These are phyloP conservation scores for Sapajus apella DNA, from an alignment of 2,113 vertebrate species.

Conservation along the genomic window DNA sequence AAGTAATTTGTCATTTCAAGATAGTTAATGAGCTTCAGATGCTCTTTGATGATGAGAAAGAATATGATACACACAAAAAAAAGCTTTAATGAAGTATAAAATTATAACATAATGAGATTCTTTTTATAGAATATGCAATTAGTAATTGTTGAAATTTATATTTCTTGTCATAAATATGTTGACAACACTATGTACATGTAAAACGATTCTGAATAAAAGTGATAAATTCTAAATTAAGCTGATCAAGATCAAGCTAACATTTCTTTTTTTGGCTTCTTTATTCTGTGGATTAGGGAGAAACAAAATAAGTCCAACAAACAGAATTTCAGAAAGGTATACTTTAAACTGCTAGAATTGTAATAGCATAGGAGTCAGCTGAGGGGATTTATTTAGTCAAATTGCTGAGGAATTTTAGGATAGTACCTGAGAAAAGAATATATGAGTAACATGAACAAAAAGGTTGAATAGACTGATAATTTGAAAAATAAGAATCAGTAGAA, in stretches of 20 bases:
- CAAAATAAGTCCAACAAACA: background rate
- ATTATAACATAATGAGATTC: slow-evolving; percentile 80
- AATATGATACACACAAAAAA: slow-evolving; percentile 60
- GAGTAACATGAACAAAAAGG: background rate
- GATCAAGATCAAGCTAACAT: slow-evolving; percentile 44
- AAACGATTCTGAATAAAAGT: slow-evolving; percentile 43
- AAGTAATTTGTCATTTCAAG: slow-evolving; percentile 81
- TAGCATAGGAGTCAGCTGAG: background rate
- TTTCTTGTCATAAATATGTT: slow-evolving; percentile 65
- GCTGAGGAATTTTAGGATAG: fast-evolving
- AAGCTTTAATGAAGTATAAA: slow-evolving; percentile 73
- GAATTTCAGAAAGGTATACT: background rate
- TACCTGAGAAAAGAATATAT: background rate
- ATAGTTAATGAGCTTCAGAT: slow-evolving; percentile 80
- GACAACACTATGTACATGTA: slow-evolving; percentile 54
- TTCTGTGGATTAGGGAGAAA: background rate
- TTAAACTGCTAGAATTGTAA: background rate
- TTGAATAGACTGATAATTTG: background rate
- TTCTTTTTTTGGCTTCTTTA: slow-evolving; percentile 4
- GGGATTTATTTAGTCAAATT: background rate
- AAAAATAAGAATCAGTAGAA: background rate
- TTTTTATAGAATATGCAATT: slow-evolving; percentile 71
- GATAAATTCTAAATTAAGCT: slow-evolving; percentile 52
- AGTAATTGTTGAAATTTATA: slow-evolving; percentile 67
- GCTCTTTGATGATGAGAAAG: slow-evolving; percentile 76